These are phyloP conservation scores for Pyrocoelia pectoralis DNA, from an alignment of 2,888 invertebrate genomes.

Conservation along the genomic window DNA sequence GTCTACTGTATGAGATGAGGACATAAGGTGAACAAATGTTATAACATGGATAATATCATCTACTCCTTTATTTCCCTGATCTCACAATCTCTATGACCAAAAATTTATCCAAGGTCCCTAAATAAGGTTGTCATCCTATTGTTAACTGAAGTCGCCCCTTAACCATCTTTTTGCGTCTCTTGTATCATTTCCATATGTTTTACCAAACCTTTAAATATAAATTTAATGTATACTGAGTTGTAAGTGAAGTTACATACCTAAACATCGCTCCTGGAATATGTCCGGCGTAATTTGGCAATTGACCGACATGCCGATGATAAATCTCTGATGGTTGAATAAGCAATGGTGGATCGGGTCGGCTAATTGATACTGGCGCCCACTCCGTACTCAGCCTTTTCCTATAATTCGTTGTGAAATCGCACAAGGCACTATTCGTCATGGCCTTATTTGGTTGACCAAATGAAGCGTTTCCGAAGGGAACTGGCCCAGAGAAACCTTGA, in stretches of 20 bases:
- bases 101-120: too few relatives aligned
- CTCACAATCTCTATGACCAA: too few relatives aligned
- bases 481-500: conserved; percentile 71
- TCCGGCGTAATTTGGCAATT: conserved; percentile 79
- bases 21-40: too few relatives aligned
- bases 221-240: background rate
- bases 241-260: conserved; percentile 65
- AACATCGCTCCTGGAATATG: conserved; percentile 79
- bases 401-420: conserved; percentile 79
- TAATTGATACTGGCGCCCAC: conserved; percentile 75
- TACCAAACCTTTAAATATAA: conserved; percentile 68
- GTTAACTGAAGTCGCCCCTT: conserved; percentile 68
- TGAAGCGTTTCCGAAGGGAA: conserved; percentile 71
- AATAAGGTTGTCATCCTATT: too few relatives aligned
- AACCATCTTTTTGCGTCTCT: conserved; percentile 78
- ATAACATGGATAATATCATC: too few relatives aligned
- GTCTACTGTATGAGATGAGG: too few relatives aligned
- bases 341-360: conserved; percentile 62
- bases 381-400: conserved; percentile 74
- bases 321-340: conserved; percentile 67
- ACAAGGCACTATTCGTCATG: conserved; percentile 74
- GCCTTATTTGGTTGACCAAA: conserved; percentile 72
- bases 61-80: too few relatives aligned
- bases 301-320: conserved; percentile 76
- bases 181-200: conserved; percentile 78